Percentiles rank a stretch among this genome's conserved stretches.
phyloP scores from a whole-genome alignment of 2,797 vertebrate genomes.

The Lophura swinhoii region DNA sequence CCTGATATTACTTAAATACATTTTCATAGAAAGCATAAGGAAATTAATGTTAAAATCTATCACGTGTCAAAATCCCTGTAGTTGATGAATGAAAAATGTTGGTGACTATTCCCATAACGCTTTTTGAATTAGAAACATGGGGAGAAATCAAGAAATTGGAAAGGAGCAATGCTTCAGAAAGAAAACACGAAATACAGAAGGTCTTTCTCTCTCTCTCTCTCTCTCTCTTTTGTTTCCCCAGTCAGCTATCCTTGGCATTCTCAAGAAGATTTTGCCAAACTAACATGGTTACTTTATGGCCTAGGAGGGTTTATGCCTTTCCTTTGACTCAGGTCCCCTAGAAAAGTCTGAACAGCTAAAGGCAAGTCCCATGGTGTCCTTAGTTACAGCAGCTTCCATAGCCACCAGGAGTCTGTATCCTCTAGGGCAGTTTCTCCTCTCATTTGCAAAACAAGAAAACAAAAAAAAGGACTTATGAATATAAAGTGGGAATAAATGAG shows the following conservation, averaged over 20 bases:
- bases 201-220: accelerated
- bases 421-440: background rate
- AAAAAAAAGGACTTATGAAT: background rate
- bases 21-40: conserved; percentile 38
- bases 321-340: background rate
- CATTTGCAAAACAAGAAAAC: background rate
- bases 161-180: background rate
- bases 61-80: background rate
- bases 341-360: background rate
- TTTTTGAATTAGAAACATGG: conserved; percentile 40
- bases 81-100: conserved; percentile 37
- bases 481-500: background rate
- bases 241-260: background rate
- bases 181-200: conserved; percentile 28
- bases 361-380: background rate
- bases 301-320: background rate
- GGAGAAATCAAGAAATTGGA: conserved; percentile 18
- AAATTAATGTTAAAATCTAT: conserved; percentile 38
- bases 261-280: background rate
- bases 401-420: background rate
- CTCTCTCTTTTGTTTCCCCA: background rate
- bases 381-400: background rate
- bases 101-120: background rate
- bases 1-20: conserved; percentile 7
- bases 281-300: background rate